Evolutionary conservation across 2,113 vertebrate genomes (phyloP), one percentile per base, ranked within the genome.

Genomic region (Ceyx cyanopectus): DNA sequence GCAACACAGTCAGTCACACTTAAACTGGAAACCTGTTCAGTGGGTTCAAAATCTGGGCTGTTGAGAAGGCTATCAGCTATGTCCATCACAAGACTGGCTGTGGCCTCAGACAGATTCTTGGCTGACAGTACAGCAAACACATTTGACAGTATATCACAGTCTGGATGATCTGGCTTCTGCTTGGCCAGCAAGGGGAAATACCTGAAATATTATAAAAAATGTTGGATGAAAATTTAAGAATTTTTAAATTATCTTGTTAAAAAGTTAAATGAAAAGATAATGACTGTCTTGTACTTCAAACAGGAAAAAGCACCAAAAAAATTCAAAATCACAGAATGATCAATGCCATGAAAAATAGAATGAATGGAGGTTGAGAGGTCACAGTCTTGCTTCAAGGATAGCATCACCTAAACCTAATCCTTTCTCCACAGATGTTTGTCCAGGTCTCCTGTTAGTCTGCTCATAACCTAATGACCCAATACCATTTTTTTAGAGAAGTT

Each of bases 181-280:
- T 99, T 99, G 79, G 98, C 98, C 95, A 99, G 92, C 61, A 99
- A 97, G 89, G 98, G 98, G 81, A 99, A 99, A 94, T 97, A 99
- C 75, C 99, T 99, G 95, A 72, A 48, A 91, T 75, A 70, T 57
- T 82, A 23, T 14, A 21, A 72, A 79, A 91, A 32, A 50, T 17
- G 13, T n/a, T 48, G 30, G 40, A 22, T 73, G 66, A 85, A 77
- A 80, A 73, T 40, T 53, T 30, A 50, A 34, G 51, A 89, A 63
- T 43, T 69, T 89, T 12, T 5, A 7, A 89, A 54, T 58, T 61
- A 7, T 87, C 87, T 34, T n/a, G 29, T 51, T 37, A 32, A 61
- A 43, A 82, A 74, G 37, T 37, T n/a, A 80, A 40, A 82, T 10
- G 66, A 81, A 68, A 63, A 27, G 53, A 48, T 6, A 37, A 57